phyloP scores from a whole-genome alignment of 2,113 vertebrate species.

The Camelus dromedarius region DNA sequence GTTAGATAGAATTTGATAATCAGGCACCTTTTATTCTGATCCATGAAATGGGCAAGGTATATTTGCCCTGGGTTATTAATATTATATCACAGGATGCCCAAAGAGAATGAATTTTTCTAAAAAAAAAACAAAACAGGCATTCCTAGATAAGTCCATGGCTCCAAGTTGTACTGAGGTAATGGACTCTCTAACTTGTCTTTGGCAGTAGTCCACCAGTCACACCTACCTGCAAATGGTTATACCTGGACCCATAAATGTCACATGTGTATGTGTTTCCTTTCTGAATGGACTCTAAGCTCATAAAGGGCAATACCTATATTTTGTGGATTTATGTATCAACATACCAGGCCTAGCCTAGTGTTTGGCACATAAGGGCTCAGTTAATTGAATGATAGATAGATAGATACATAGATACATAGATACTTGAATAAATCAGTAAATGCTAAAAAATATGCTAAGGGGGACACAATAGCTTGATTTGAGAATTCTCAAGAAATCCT shows the following conservation, averaged over 20 bases:
- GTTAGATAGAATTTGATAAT: constrained; percentile 5
- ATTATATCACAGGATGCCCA: neutral
- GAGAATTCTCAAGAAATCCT: constrained; percentile 3
- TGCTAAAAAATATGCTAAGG: constrained; percentile 1
- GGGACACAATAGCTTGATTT: neutral
- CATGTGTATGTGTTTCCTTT: neutral
- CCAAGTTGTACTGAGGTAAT: neutral
- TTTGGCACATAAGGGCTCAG: neutral
- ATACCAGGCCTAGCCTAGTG: neutral
- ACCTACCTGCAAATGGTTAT: neutral
- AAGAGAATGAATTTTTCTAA: neutral
- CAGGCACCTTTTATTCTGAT: constrained; percentile 33
- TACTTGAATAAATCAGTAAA: neutral
- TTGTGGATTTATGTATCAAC: neutral
- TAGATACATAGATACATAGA: neutral
- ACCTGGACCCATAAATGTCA: neutral
- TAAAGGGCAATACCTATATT: neutral
- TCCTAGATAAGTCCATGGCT: neutral
- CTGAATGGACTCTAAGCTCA: neutral
- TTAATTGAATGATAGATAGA: constrained; percentile 43
- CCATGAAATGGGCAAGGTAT: neutral
- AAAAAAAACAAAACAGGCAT: neutral
- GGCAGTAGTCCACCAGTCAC: neutral
- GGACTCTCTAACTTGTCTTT: constrained; percentile 3
- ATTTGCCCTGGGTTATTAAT: neutral